Evolutionary conservation across 2,113 vertebrate genomes (phyloP), one percentile per base, ranked within the genome.

Genomic region (Sander vitreus): DNA sequence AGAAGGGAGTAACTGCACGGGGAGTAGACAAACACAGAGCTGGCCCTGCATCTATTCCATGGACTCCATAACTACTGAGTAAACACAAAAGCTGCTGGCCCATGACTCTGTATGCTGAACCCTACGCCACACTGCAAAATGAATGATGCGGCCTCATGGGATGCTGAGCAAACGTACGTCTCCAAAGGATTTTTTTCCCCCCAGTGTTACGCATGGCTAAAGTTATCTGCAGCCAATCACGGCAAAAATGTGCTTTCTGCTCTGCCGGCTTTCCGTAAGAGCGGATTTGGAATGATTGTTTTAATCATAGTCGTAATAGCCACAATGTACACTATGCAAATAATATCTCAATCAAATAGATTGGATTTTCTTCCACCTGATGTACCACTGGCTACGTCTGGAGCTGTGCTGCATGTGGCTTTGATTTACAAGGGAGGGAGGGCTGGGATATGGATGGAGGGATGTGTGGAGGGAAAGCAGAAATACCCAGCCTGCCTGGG

Each of bases 321-420:
- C 6, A 54, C 63, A 23, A 77, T 54, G 39, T 74, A 76, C 30
- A 66, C 80, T 76, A 88, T 83, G 76, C 87, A 91, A 92, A 92
- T 81, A 88, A 80, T 81, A 73, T 85, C 67, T 76, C 81, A 83
- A 86, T 88, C 80, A 89, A 72, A 85, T 73, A 89, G 65, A 93
- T 91, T 84, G 78, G 85, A 90, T 93, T 93, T 92, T 69, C 74
- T 90, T 93, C 88, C 90, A 92, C 75, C 79, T 90, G 88, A 89
- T 85, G 73, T 87, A 80, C 23, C 72, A 2, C 48, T 69, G 79
- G 80, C 68, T 30, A 1, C n/a, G 64, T 73, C 48, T 1, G 48
- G 55, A 77, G 68, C 48, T 21, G 71, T 21, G 85, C 68, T 71
- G 69, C 47, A 54, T 58, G 81, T 51, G 47, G 84, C 75, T 81